Evolutionary conservation across 2,113 vertebrate genomes (phyloP).

Genomic region (human (Homo sapiens)): GRCh38 chr4:157783001-157783500

Average conservation of each 20-base stretch:
- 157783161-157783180: background rate
- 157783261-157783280: background rate
- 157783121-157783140: background rate
- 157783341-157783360: background rate
- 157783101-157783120: slow-evolving; percentile 23
- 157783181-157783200: background rate
- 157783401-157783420: background rate
- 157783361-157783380: background rate
- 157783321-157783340: background rate
- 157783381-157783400: background rate
- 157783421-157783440: background rate
- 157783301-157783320: background rate
- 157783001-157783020: background rate
- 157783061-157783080: background rate
- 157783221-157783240: background rate
- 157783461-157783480: background rate
- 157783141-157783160: background rate
- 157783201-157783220: background rate
- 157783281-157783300: background rate
- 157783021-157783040: background rate
- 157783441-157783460: background rate
- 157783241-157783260: background rate
- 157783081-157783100: background rate
- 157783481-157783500: background rate
- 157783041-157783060: background rate